Conservation (phyloP, 2,888 invertebrate genomes). For the Mycogona germanica region DNA sequence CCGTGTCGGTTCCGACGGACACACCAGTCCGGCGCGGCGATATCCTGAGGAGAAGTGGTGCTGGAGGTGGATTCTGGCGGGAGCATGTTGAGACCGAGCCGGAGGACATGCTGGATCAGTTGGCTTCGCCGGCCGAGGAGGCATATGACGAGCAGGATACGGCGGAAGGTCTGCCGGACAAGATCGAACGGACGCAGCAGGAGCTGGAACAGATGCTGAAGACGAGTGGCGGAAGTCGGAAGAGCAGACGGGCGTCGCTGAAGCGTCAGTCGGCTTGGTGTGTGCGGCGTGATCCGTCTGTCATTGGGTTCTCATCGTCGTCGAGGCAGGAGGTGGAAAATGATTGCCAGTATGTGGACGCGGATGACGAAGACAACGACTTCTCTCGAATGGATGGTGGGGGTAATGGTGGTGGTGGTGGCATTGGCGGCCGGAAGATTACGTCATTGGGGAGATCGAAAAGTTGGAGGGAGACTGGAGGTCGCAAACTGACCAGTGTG, state of each 20-base stretch:
- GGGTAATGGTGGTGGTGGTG: background rate
- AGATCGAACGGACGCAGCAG: background rate
- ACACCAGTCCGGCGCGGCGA: background rate
- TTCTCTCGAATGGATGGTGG: background rate
- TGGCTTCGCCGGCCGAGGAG: too few species aligned
- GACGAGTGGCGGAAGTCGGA: background rate
- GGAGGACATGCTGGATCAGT: too few species aligned
- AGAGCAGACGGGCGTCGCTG: background rate
- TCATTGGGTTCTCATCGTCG: too few species aligned
- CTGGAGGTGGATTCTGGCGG: constrained; percentile 11
- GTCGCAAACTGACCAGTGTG: background rate
- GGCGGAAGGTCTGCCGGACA: background rate
- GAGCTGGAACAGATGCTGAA: background rate
- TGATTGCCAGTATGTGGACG: background rate
- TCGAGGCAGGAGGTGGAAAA: too few species aligned
- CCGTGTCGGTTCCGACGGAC: too few species aligned
- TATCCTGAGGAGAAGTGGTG: constrained; percentile 4
- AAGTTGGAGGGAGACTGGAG: background rate
- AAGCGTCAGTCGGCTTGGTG: too few species aligned
- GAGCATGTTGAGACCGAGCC: constrained; percentile 6
- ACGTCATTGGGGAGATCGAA: background rate
- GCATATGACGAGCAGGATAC: too few species aligned
- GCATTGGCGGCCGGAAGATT: background rate
- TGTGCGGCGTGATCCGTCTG: too few species aligned
- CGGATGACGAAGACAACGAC: background rate